These are phyloP conservation scores for Octonoba sinensis DNA, from an alignment of 2,888 invertebrate species.

Conservation along the genomic window DNA sequence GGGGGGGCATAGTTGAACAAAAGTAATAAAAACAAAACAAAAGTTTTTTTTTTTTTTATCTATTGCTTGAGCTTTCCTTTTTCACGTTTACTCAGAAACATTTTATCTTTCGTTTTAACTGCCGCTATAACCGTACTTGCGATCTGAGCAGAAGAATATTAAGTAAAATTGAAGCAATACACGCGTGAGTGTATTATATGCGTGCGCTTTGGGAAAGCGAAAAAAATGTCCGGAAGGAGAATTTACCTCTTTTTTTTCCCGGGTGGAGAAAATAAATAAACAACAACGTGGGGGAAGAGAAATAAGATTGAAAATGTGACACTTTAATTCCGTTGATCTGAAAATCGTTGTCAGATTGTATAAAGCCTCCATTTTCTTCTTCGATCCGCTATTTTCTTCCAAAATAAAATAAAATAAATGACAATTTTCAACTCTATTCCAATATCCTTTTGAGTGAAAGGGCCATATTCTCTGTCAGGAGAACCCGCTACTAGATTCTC, in stretches of 20 bases:
- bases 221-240: too few relatives aligned
- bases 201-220: conserved; percentile 1
- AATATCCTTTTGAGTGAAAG: conserved; percentile 48
- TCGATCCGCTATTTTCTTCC: conserved; percentile 15
- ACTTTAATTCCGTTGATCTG: conserved; percentile 62
- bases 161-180: conserved; percentile 60
- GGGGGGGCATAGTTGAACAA: too few relatives aligned
- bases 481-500: not conserved
- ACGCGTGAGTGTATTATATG: conserved; percentile 11
- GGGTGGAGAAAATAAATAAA: not conserved
- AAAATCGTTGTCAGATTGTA: conserved; percentile 63
- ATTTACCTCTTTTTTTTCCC: too few relatives aligned
- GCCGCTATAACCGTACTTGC: conserved; percentile 26
- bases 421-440: conserved; percentile 38
- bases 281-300: conserved; percentile 13
- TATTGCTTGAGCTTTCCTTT: not conserved
- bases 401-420: conserved; percentile 40
- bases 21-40: too few relatives aligned
- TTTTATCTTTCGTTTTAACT: not conserved
- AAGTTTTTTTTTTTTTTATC: conserved; percentile 22
- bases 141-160: conserved; percentile 51
- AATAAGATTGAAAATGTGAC: conserved; percentile 61
- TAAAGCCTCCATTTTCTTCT: conserved; percentile 58
- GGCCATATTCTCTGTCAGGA: conserved; percentile 41
- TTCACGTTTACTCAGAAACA: too few relatives aligned